Conservation (phyloP, 2,888 invertebrate species). For the Harpagoxenus sublaevis region DNA sequence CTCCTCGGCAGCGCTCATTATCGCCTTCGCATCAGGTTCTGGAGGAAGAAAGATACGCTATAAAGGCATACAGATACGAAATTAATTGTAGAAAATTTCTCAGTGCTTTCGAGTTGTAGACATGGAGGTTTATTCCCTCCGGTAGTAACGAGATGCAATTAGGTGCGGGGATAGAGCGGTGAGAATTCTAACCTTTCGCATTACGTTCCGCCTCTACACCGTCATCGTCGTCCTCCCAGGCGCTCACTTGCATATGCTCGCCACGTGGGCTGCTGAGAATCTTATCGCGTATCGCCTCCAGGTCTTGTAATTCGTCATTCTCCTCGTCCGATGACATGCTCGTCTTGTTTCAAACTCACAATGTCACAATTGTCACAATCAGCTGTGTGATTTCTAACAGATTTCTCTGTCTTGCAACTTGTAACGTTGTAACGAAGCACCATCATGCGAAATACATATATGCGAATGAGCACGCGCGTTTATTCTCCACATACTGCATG, state of each 20-base stretch:
- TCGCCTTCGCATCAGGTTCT: conserved; percentile 90
- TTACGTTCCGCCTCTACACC: conserved; percentile 90
- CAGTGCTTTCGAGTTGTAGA: neutral
- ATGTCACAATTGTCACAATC: neutral
- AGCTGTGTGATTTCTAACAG: neutral
- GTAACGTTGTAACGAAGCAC: too few species aligned
- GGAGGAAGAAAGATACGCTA: conserved; percentile 67
- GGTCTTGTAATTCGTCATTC: conserved; percentile 79
- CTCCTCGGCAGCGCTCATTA: conserved; percentile 93
- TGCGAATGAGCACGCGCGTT: too few species aligned
- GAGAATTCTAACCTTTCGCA: conserved; percentile 89
- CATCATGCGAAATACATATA: too few species aligned
- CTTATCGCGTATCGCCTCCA: conserved; percentile 81
- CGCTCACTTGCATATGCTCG: conserved; percentile 89
- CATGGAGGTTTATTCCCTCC: neutral
- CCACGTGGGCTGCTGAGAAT: conserved; percentile 77
- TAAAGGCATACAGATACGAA: neutral
- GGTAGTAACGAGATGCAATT: neutral
- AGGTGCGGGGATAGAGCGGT: too few species aligned
- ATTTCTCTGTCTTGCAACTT: neutral
- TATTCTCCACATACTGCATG: too few species aligned
- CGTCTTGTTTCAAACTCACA: neutral
- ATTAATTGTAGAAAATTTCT: neutral
- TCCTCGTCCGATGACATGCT: conserved; percentile 82
- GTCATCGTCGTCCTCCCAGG: conserved; percentile 93